Conservation (phyloP, 2,888 invertebrate genomes). For the Caenorhabditis sp. region DNA sequence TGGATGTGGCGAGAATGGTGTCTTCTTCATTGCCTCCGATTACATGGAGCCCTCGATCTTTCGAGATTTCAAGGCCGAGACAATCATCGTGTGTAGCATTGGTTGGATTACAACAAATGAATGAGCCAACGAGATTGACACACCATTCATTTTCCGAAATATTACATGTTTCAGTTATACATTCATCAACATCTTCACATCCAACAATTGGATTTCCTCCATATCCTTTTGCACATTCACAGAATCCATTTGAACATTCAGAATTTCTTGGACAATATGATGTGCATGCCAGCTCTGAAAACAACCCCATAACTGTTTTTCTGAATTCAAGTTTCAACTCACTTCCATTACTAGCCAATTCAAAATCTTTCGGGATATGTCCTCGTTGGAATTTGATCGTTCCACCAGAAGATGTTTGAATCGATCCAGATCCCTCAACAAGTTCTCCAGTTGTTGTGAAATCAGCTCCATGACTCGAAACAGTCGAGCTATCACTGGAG, state of each 20-base stretch:
- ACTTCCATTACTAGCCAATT: slow-evolving; percentile 26
- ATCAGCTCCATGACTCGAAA: slow-evolving; percentile 23
- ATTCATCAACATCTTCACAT: slow-evolving; percentile 61
- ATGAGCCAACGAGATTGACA: slow-evolving; percentile 66
- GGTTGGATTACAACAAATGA: slow-evolving; percentile 64
- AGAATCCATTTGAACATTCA: slow-evolving; percentile 57
- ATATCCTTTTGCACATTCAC: slow-evolving; percentile 61
- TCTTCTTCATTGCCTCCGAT: slow-evolving; percentile 40
- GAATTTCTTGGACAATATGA: slow-evolving; percentile 62
- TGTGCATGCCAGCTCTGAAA: slow-evolving; percentile 47
- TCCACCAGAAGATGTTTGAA: slow-evolving; percentile 30
- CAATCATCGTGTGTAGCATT: slow-evolving; percentile 51
- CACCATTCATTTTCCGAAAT: slow-evolving; percentile 62
- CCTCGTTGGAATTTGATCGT: slow-evolving; percentile 26
- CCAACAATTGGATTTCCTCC: slow-evolving; percentile 57
- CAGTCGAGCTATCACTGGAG: slow-evolving; percentile 27
- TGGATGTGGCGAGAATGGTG: slow-evolving; percentile 17
- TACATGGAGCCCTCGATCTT: slow-evolving; percentile 44
- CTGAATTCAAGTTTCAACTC: not conserved
- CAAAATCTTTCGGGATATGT: slow-evolving; percentile 18
- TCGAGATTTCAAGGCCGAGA: slow-evolving; percentile 37
- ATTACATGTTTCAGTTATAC: slow-evolving; percentile 47
- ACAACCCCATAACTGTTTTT: not conserved
- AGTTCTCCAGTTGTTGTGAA: slow-evolving; percentile 34
- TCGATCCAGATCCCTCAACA: slow-evolving; percentile 24